Evolutionary conservation across 1,140 invertebrate species (phyloP), one percentile per base, ranked within the genome.

Genomic region (Caenorhabditis elegans): DNA sequence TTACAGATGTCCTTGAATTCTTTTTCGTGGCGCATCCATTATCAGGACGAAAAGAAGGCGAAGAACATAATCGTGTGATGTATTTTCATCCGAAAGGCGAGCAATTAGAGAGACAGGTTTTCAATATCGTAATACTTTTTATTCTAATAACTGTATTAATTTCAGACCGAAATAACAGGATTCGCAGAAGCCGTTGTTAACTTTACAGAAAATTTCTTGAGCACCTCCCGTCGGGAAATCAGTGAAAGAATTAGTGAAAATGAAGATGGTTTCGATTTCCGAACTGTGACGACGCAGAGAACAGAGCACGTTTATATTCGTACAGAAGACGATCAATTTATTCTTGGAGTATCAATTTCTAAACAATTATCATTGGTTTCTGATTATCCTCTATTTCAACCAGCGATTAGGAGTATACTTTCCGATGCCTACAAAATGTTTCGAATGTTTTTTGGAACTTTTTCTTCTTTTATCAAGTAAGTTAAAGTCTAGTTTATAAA

Each of bases 161-260:
- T 85, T 75, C 65, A 85, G 84, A 78, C 83, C 8, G 82, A 85
- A 15, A 80, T 85, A 15, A 85, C 79, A 39, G 84, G 84, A 31
- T 85, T 85, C 22, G 84, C 84, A 13, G 84, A 85, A 48, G 84
- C 84, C 13, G 79, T 85, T 2, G 84, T 85, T 6, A 85, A 85
- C 22, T 85, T 85, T 48, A 85, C 84, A 19, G 84, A 84, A 2
- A 85, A 85, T 43, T 85, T 85, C 60, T 22, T 76, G 1, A 34
- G 28, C 26, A 47, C 65, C 26, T 34, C 46, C 6, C 13, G 3
- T 43, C 43, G 55, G 36, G 48, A 55, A 3, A 22, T 8, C 19
- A 22, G 22, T 22, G 48, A 31, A 51, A 51, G 49, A 31, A 0
- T 53, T 0, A 53, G 48, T 8, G 82, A 83, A 15, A 55, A 46